Evolutionary conservation across 1,140 invertebrate species (phyloP), one percentile per base, ranked within the genome.

Genomic region (Drosophila novamexicana): DNA sequence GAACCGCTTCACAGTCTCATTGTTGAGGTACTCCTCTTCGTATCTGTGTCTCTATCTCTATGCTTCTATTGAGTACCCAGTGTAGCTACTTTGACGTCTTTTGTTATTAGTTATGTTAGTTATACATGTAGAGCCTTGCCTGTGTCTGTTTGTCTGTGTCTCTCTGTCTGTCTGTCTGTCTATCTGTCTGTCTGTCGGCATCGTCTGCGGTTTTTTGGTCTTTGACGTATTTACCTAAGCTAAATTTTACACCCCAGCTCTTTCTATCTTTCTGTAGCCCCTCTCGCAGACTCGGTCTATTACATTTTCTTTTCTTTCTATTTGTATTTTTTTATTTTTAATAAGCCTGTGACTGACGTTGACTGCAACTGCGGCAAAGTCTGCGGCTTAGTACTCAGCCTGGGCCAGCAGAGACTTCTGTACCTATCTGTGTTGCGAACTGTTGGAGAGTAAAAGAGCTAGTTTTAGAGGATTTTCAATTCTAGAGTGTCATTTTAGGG

Each of bases 51-150:
- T 37, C 6, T 39, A 52, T 45, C 32, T 59, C 10, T 56, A 29
- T 36, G 12, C 49, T 36, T 37, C 1, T 54, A 22, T 45, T 44
- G 29, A 50, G 32, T 58, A 22, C 39, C 16, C 52, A 83, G 66
- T 89, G 84, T 84, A 89, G 84, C 84, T 78, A 81, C 70, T 78
- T 89, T 89, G 84, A 89, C 84, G 84, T 89, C 78, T 78, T 81
- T 89, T 90, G 81, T 89, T 78, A 63, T 45, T 79, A 54, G 57
- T 44, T 59, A 59, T 14, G 14, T 14, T 14, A 14, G 14, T 14
- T 14, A 14, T 29, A 29, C 4, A 29, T 29, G 22, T 65, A 75
- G 75, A 70, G 50, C 64, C 67, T 58, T 64, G 62, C 63, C 70
- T 22, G 10, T 5, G 47, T 18, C 10, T 10, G 42, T 16, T 10